phyloP scores from a whole-genome alignment of 2,113 vertebrate genomes.

The Enhydra lutris region DNA sequence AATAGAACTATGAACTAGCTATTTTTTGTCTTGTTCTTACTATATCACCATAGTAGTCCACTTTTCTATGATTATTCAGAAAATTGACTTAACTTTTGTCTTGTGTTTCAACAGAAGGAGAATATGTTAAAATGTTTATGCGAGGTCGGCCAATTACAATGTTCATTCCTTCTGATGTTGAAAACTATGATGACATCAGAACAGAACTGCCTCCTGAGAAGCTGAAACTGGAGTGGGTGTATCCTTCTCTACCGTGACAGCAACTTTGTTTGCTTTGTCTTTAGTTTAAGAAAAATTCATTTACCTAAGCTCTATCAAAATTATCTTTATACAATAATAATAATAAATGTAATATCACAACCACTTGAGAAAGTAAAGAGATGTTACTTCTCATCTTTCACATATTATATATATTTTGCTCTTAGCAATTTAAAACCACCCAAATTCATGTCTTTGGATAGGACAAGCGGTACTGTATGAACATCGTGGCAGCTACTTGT shows the following conservation, averaged over 20 bases:
- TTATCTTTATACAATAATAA: background rate
- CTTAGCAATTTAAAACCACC: background rate
- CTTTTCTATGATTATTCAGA: slow-evolving; percentile 6
- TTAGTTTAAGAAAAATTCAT: slow-evolving; percentile 5
- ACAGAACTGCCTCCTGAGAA: slow-evolving; percentile 94
- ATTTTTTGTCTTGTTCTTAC: slow-evolving; percentile 39
- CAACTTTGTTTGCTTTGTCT: slow-evolving; percentile 9
- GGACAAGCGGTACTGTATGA: background rate
- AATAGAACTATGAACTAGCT: background rate
- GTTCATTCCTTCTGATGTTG: slow-evolving; percentile 96
- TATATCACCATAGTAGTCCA: background rate
- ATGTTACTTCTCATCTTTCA: background rate
- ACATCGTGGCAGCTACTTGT: background rate
- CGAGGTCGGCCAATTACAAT: slow-evolving; percentile 98
- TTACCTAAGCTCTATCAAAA: background rate
- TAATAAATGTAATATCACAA: background rate
- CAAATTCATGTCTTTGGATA: background rate
- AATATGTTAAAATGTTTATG: slow-evolving; percentile 99
- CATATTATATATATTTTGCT: background rate
- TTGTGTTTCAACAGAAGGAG: slow-evolving; percentile 92
- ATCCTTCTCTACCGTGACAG: slow-evolving; percentile 86
- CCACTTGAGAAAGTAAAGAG: slow-evolving; percentile 8
- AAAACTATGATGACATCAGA: slow-evolving; percentile 93
- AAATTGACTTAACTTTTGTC: slow-evolving; percentile 66
- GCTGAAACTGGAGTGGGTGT: slow-evolving; percentile 99